These are phyloP conservation scores for Papilio glaucus DNA, from an alignment of 1,140 invertebrate genomes.

Conservation along the genomic window DNA sequence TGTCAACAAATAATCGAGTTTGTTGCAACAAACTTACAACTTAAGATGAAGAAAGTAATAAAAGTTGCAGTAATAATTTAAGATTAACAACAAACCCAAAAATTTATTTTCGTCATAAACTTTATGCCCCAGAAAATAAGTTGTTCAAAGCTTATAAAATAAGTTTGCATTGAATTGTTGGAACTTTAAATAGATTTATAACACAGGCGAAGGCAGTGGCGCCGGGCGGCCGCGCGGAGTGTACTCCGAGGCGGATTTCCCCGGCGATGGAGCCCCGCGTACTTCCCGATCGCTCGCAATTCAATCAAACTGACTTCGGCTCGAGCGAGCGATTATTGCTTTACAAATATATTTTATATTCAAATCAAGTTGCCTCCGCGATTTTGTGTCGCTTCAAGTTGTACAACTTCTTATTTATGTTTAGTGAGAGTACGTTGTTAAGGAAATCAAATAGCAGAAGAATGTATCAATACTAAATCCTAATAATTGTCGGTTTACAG, in stretches of 20 bases:
- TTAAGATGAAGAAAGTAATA: background rate
- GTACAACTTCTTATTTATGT: background rate
- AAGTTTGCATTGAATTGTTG: background rate
- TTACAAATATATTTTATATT: constrained; percentile 23
- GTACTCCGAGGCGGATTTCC: background rate
- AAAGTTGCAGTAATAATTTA: background rate
- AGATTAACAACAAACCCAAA: background rate
- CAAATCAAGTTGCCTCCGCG: background rate
- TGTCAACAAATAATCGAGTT: no score
- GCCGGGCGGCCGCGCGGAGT: background rate
- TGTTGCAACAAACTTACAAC: no score
- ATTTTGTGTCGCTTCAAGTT: background rate
- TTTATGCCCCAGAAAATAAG: background rate
- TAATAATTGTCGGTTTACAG: no score
- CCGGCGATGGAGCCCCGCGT: background rate
- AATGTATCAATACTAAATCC: no score
- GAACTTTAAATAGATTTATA: constrained; percentile 11
- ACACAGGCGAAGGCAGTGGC: background rate
- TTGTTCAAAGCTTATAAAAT: background rate
- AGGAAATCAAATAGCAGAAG: no score
- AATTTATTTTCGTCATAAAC: background rate
- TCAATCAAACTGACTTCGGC: constrained; percentile 13
- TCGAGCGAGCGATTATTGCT: constrained; percentile 12
- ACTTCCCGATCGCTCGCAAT: constrained; percentile 29
- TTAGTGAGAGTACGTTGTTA: no score